Evolutionary conservation across 2,797 vertebrate species (phyloP), one percentile per base, ranked within the genome.

Genomic region (Pangasius sanitwongsei): DNA sequence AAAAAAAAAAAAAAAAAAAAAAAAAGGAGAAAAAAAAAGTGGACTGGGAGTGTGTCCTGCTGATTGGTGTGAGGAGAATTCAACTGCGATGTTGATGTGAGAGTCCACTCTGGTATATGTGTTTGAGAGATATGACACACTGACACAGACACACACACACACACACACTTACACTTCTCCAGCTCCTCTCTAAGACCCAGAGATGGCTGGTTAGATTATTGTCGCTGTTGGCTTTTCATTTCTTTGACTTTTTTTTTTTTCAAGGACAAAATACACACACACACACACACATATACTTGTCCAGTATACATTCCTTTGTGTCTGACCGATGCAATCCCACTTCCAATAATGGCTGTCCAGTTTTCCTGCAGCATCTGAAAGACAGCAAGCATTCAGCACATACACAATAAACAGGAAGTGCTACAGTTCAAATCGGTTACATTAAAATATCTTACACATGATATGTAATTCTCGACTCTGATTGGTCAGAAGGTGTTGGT

Each of bases 121-220:
- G 81, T 72, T 78, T 78, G 48, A 31, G 88, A 86, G 83, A 87
- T 75, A 80, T 87, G 87, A 90, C 65, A 75, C 53, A 86, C 70
- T 4, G 41, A 81, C 86, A 87, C 44, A 48, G 9, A 78, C 13
- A 78, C 15, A 80, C n/a, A 80, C 48, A 78, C 75, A 86, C 83
- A 53, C 70, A 78, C 87, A 88, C 81, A 78, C 82, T 55, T n/a
- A 80, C 84, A 89, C 28, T 4, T 23, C 67, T 34, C 25, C 84
- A 78, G 55, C 72, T 50, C 18, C 70, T 75, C 7, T 59, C 4
- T 53, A 67, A 23, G 44, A 53, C 88, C 50, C 85, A 87, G 89
- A 91, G 85, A 91, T 84, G 81, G 87, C 63, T n/a, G 20, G 20
- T 86, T 78, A 86, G 90, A 91, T 91, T 85, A 87, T 85, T 85